Conservation (phyloP, 2,888 invertebrate species). For the Ophonus ardosiacus region DNA sequence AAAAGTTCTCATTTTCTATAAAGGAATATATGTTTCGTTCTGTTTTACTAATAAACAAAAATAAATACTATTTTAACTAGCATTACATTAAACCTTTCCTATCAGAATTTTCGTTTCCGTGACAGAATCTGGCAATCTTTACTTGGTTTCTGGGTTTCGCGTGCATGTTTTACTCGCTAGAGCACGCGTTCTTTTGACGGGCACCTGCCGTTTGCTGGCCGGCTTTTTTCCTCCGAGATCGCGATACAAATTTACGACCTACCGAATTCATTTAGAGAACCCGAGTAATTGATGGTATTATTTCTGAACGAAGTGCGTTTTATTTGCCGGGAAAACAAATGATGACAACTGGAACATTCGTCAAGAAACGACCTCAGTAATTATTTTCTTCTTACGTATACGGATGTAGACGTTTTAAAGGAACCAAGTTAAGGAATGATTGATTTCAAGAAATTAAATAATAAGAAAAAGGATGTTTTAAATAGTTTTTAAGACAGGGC, state of each 20-base stretch:
- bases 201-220: slow-evolving; percentile 45
- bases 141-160: not conserved
- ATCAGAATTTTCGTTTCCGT: not conserved
- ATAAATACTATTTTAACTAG: too few species aligned
- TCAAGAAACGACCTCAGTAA: slow-evolving; percentile 39
- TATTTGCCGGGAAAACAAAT: slow-evolving; percentile 59
- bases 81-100: not conserved
- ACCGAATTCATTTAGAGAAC: slow-evolving; percentile 61
- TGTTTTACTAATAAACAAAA: too few species aligned
- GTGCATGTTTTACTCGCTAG: slow-evolving; percentile 1
- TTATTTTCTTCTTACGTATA: slow-evolving; percentile 5
- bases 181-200: slow-evolving; percentile 31
- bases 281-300: slow-evolving; percentile 63
- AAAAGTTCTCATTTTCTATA: too few species aligned
- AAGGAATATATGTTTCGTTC: too few species aligned
- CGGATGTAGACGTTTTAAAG: not conserved
- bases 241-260: slow-evolving; percentile 63
- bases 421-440: not conserved
- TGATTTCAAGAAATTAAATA: not conserved
- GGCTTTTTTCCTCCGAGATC: slow-evolving; percentile 25
- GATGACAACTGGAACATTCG: slow-evolving; percentile 56
- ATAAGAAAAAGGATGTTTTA: not conserved
- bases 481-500: too few species aligned
- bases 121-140: not conserved
- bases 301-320: slow-evolving; percentile 50